phyloP scores from a whole-genome alignment of 2,113 vertebrate species.

The Podocnemis expansa region DNA sequence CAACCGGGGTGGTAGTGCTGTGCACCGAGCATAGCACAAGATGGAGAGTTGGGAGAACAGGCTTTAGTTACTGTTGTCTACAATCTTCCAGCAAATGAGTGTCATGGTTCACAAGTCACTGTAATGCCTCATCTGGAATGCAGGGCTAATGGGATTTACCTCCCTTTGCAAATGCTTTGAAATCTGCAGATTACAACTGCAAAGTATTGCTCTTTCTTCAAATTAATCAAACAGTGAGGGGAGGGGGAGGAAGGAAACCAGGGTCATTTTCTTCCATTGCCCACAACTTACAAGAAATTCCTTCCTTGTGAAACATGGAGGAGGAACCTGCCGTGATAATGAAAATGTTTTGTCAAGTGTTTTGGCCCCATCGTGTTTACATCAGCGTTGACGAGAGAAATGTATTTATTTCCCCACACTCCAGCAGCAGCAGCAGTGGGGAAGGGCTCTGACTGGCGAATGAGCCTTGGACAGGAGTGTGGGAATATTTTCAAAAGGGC shows the following conservation, averaged over 20 bases:
- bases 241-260: not conserved
- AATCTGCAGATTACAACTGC: not conserved
- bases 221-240: not conserved
- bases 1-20: not conserved
- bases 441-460: not conserved
- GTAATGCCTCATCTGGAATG: not conserved
- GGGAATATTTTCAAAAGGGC: not conserved
- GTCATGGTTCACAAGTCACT: not conserved
- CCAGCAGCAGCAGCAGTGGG: not conserved
- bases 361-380: not conserved
- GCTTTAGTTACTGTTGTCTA: not conserved
- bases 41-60: not conserved
- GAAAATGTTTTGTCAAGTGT: not conserved
- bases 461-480: not conserved
- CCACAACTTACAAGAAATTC: not conserved
- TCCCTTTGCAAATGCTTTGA: not conserved
- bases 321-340: not conserved
- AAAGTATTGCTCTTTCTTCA: not conserved
- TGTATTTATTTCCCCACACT: rapidly evolving
- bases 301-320: not conserved
- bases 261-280: not conserved
- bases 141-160: not conserved
- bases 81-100: too few relatives aligned
- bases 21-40: not conserved
- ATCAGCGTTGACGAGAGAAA: not conserved